A percentile compares a stretch with the other conserved stretches of the same genome.
Conservation (phyloP, 2,888 invertebrate genomes). For the Athrips mouffetella region DNA sequence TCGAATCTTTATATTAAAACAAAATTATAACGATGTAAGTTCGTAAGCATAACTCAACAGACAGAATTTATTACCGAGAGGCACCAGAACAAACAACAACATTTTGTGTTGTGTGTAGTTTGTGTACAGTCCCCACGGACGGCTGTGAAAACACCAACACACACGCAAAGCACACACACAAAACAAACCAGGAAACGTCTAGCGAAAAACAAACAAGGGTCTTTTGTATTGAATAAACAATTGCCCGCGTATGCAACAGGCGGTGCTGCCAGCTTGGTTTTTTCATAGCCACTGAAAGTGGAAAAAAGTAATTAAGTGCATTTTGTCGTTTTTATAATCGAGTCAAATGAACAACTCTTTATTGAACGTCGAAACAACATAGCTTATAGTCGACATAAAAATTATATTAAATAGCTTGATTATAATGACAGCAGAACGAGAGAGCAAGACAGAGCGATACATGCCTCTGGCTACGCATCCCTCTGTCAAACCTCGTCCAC, state of each 20-base stretch:
- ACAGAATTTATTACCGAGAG: conserved; percentile 66
- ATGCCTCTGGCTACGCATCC: too few species aligned
- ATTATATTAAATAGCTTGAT: too few species aligned
- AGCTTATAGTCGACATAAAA: too few species aligned
- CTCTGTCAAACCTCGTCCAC: too few species aligned
- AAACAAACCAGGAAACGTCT: conserved; percentile 79
- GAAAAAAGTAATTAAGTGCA: too few species aligned
- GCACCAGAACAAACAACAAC: conserved; percentile 67
- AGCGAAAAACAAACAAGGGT: conserved; percentile 79
- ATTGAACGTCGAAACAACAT: too few species aligned
- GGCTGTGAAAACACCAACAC: conserved; percentile 70
- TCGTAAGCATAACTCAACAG: conserved; percentile 19
- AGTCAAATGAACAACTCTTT: too few species aligned
- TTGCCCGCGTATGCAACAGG: conserved; percentile 74
- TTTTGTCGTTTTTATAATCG: too few species aligned
- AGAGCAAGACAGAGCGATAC: too few species aligned
- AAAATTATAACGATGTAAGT: not conserved
- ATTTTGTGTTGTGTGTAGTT: conserved; percentile 65
- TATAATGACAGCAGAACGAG: too few species aligned
- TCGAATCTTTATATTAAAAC: conserved; percentile 6
- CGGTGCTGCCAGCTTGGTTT: conserved; percentile 23
- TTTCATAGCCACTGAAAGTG: not conserved
- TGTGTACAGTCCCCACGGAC: conserved; percentile 66
- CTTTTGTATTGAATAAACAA: conserved; percentile 78
- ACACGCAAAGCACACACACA: conserved; percentile 61